Percentiles rank a stretch among this genome's conserved stretches.
Evolutionary conservation across 2,113 vertebrate species (phyloP).

Genomic region (Ancistrus triradiatus): DNA sequence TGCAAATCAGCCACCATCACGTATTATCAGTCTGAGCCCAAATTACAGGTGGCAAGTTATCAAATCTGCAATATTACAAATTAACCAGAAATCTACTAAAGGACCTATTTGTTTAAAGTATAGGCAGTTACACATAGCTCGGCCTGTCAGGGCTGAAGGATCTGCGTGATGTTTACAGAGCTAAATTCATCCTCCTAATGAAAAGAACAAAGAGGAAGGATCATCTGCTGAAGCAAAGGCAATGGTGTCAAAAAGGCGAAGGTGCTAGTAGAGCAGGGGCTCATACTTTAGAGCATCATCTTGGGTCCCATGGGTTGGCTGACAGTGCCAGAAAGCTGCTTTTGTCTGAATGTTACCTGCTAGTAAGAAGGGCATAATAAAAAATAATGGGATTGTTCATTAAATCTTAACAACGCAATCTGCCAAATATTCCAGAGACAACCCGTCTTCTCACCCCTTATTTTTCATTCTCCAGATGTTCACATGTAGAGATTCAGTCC

Average conservation of each 20-base stretch:
- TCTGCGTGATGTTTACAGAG: slow-evolving; percentile 21
- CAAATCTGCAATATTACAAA: slow-evolving; percentile 51
- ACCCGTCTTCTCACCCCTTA: background rate
- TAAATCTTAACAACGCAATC: slow-evolving; percentile 47
- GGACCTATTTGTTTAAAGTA: slow-evolving; percentile 50
- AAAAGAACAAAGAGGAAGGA: slow-evolving; percentile 25
- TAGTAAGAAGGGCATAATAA: slow-evolving; percentile 40
- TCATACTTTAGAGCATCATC: slow-evolving; percentile 35
- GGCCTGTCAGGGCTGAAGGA: slow-evolving; percentile 39
- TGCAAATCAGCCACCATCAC: slow-evolving; percentile 35
- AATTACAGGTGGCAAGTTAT: slow-evolving; percentile 57
- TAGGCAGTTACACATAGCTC: slow-evolving; percentile 51
- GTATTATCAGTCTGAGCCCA: slow-evolving; percentile 42
- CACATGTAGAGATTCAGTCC: background rate
- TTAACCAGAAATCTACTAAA: slow-evolving; percentile 46
- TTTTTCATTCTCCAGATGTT: slow-evolving; percentile 26
- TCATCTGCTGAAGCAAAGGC: slow-evolving; percentile 6
- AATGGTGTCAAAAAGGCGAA: slow-evolving; percentile 18
- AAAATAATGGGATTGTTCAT: slow-evolving; percentile 53
- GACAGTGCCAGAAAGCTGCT: slow-evolving; percentile 37
- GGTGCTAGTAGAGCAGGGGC: background rate
- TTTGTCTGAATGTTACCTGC: slow-evolving; percentile 51
- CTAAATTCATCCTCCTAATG: slow-evolving; percentile 46
- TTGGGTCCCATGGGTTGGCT: slow-evolving; percentile 41
- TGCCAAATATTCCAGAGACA: slow-evolving; percentile 31